Base-by-base conservation (phyloP, 2,888 invertebrate species). In the Tachystola acroxantha region DNA sequence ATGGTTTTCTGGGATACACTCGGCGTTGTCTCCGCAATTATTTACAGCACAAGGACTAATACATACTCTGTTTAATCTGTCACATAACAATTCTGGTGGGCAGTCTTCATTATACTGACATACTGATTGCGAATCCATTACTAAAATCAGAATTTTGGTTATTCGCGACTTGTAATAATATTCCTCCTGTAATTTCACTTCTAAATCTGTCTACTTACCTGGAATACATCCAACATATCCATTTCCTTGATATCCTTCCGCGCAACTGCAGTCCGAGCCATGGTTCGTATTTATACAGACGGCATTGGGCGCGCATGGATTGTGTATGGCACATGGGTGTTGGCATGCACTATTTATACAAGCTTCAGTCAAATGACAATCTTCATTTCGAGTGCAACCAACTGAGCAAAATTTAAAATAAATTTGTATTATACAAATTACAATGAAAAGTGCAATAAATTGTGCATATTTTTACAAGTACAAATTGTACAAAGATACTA, bases 91-190 rank as follows among this genome's bases (percentile, higher is more conserved):
- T 57, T 93, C 91, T n/a, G 94, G 93, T 36, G 95, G 95, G 66
- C 96, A 96, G 62, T 96, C 96, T 85, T 95, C 95, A 62, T 96
- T 96, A 74, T 95, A 95, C 69, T 96, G 96, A 67, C 96, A 96
- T 34, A 95, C 89, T 49, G 82, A 78, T 53, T 69, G 67, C 32
- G 71, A 45, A 45, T 65, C 57, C 46, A 62, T 57, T 26, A 79
- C 78, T 80, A 76, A 68, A 78, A 74, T 46, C 10, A 52, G 37
- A 29, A 29, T 14, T 3, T 13, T 13, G 3, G 10, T 29, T 29
- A 29, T n/a, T n/a, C n/a, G 13, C 24, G n/a, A 36, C 36, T 36
- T 25, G n/a, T n/a, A n/a, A n/a, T n/a, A n/a, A n/a, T n/a, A n/a
- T n/a, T n/a, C n/a, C n/a, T 13, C 7, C 20, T 16, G 3, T 16